Percentiles rank a stretch among this genome's conserved stretches.
Conservation (phyloP, 2,888 invertebrate genomes). For the Leptarthrus brevirostris region DNA sequence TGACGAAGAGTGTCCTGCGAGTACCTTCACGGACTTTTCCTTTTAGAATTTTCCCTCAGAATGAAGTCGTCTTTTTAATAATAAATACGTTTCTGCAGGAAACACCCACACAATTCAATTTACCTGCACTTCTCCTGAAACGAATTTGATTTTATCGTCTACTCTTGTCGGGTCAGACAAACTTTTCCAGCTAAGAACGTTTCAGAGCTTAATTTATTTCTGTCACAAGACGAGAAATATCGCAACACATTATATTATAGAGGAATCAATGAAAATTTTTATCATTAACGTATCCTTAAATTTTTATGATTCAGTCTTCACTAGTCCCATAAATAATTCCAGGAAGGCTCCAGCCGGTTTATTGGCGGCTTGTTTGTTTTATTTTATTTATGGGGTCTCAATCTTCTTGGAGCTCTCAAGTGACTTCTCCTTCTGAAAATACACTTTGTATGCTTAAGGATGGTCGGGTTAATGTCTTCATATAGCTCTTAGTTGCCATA, state of each 20-base stretch:
- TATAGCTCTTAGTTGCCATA: neutral
- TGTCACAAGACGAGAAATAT: neutral
- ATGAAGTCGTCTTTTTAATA: no score
- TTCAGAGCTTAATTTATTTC: neutral
- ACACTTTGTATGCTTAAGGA: constrained; percentile 28
- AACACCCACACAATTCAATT: neutral
- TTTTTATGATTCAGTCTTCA: constrained; percentile 17
- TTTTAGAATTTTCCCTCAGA: no score
- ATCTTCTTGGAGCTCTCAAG: constrained; percentile 24
- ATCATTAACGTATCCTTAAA: constrained; percentile 36
- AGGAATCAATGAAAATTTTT: constrained; percentile 22
- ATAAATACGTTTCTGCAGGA: neutral
- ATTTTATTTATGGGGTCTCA: constrained; percentile 36
- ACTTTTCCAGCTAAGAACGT: neutral
- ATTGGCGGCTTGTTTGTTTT: constrained; percentile 37
- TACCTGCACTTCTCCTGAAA: neutral
- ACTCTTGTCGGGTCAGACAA: neutral
- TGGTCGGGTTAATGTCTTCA: constrained; percentile 42
- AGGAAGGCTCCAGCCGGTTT: constrained; percentile 3
- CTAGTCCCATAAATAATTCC: constrained; percentile 10
- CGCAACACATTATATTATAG: neutral
- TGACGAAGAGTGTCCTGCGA: no score
- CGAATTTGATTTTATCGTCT: neutral
- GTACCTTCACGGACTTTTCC: no score
- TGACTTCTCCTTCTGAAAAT: constrained; percentile 27